Conservation (phyloP, 2,113 vertebrate genomes). For the Vombatus ursinus region DNA sequence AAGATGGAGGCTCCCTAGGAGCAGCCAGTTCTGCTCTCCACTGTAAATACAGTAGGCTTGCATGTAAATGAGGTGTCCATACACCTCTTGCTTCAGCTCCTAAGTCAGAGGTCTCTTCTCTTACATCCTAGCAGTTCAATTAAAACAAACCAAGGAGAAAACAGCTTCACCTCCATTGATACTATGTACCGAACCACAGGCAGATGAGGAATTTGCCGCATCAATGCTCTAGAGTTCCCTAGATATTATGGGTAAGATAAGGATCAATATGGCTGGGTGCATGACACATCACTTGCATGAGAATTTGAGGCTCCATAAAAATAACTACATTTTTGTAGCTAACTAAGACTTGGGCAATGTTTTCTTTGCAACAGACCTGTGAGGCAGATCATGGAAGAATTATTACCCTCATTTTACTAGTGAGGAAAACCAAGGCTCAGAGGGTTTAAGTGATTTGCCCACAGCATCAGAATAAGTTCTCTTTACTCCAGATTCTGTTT, state of each 20-base stretch:
- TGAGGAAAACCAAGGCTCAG: neutral
- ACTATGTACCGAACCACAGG: neutral
- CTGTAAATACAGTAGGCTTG: neutral
- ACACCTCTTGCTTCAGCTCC: neutral
- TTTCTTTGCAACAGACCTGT: neutral
- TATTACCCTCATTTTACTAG: neutral
- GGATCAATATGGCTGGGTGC: neutral
- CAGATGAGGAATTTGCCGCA: neutral
- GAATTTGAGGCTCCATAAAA: neutral
- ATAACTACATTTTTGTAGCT: neutral
- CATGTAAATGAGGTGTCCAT: neutral
- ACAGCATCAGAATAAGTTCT: neutral
- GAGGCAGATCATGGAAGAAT: neutral
- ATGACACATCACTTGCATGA: neutral
- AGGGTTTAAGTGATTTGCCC: neutral
- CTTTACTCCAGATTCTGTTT: neutral
- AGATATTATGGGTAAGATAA: neutral
- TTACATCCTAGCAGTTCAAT: neutral
- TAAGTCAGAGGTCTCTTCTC: neutral
- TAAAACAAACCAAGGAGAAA: neutral
- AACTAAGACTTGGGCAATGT: neutral
- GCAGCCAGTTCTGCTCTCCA: neutral
- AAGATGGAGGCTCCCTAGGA: neutral
- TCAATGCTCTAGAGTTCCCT: neutral
- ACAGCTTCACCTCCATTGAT: neutral